Conservation (phyloP, 2,888 invertebrate species). For the Microchrysa polita region DNA sequence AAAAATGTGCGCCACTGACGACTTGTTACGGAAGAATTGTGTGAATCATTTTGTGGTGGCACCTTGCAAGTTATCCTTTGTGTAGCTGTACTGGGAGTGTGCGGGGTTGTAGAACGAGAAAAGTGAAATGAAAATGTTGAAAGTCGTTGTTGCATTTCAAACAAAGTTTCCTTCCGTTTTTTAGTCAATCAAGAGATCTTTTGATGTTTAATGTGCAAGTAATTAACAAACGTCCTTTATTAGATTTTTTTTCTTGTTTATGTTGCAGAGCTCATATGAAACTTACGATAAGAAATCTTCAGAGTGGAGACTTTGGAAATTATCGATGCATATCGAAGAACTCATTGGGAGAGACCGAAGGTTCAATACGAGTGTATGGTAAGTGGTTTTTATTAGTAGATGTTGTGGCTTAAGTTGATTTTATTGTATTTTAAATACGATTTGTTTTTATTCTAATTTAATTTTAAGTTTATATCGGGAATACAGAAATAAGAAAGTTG, state of each 20-base stretch:
- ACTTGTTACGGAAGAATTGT: neutral
- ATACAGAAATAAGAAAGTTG: no score
- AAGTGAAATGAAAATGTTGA: neutral
- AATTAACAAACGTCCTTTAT: neutral
- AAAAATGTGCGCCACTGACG: neutral
- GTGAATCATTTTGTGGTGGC: neutral
- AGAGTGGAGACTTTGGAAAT: constrained; percentile 86
- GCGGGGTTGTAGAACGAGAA: no score
- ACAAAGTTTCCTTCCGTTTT: neutral
- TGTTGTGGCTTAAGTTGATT: no score
- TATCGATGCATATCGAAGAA: constrained; percentile 94
- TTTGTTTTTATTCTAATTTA: no score
- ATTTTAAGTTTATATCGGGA: no score
- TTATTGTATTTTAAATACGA: no score
- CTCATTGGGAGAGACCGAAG: constrained; percentile 92
- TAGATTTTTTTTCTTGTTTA: neutral
- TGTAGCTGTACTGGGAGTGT: no score
- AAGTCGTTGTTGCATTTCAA: neutral
- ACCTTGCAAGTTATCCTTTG: neutral
- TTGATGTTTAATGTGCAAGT: neutral
- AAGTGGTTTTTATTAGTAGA: constrained; percentile 60
- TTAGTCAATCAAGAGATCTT: neutral
- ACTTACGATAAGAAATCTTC: constrained; percentile 84
- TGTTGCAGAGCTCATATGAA: constrained; percentile 82
- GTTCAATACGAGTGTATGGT: constrained; percentile 92